These are phyloP conservation scores for Mycteria americana DNA, from an alignment of 2,797 vertebrate species.

Conservation along the genomic window DNA sequence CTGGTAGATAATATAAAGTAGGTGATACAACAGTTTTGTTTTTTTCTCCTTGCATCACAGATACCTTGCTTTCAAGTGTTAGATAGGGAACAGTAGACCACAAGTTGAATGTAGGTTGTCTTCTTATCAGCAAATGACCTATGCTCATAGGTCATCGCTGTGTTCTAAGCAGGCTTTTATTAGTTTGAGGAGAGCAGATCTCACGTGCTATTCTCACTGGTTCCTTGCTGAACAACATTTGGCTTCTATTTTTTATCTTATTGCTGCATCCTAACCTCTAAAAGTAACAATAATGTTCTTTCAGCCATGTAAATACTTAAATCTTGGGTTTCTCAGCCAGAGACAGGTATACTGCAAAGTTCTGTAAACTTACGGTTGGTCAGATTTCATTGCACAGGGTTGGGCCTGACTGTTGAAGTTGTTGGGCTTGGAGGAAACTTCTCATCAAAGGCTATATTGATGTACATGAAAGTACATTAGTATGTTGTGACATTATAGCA, in stretches of 20 bases:
- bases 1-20: background rate
- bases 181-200: background rate
- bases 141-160: background rate
- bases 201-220: background rate
- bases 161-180: background rate
- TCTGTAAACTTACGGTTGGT: background rate
- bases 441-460: background rate
- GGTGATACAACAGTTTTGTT: background rate
- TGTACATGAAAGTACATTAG: background rate
- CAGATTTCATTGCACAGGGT: background rate
- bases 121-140: background rate
- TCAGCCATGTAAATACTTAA: background rate
- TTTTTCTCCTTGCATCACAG: background rate
- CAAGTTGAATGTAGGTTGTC: background rate
- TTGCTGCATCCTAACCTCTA: background rate
- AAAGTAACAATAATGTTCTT: background rate
- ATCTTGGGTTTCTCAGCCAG: background rate
- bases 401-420: background rate
- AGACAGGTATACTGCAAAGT: background rate
- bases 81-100: background rate
- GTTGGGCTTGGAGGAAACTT: background rate
- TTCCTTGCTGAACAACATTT: background rate
- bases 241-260: background rate
- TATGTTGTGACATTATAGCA: background rate
- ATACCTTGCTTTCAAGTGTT: background rate